Conservation (phyloP, 2,797 vertebrate genomes). For the Podarcis siculus region DNA sequence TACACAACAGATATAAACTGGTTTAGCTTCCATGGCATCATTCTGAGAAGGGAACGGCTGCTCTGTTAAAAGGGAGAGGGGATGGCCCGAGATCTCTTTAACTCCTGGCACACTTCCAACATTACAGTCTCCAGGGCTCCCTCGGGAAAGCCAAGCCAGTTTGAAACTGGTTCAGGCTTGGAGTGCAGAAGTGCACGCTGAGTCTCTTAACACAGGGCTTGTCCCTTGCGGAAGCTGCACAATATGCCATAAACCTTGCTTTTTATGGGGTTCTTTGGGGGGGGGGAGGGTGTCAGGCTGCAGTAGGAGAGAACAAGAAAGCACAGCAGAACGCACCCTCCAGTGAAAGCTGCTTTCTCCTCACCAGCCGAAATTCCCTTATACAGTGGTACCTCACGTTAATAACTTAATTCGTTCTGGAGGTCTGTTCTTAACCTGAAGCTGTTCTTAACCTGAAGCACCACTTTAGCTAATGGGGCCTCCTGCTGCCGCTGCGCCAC, state of each 20-base stretch:
- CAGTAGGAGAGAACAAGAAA: not conserved
- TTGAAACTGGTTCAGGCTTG: not conserved
- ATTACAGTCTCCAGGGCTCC: not conserved
- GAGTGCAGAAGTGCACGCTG: not conserved
- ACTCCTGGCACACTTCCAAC: not conserved
- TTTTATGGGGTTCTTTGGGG: not conserved
- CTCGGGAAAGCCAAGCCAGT: not conserved
- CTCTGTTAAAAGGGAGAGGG: not conserved
- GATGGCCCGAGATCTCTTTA: not conserved
- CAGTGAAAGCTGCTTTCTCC: not conserved
- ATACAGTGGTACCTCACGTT: not conserved
- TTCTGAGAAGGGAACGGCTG: not conserved
- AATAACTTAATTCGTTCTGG: too few species aligned
- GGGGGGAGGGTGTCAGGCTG: not conserved
- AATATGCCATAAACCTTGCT: not conserved
- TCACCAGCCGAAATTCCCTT: not conserved
- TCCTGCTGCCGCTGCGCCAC: too few species aligned
- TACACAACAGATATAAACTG: not conserved
- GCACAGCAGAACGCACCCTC: not conserved
- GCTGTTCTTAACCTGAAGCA: too few species aligned
- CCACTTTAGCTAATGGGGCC: too few species aligned
- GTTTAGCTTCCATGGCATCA: not conserved
- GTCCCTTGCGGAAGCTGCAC: not conserved
- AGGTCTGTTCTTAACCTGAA: too few species aligned
- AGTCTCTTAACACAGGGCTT: not conserved